Evolutionary conservation across 2,888 invertebrate genomes (phyloP), one percentile per base, ranked within the genome.

Genomic region (Tenthredo scrophulariae): DNA sequence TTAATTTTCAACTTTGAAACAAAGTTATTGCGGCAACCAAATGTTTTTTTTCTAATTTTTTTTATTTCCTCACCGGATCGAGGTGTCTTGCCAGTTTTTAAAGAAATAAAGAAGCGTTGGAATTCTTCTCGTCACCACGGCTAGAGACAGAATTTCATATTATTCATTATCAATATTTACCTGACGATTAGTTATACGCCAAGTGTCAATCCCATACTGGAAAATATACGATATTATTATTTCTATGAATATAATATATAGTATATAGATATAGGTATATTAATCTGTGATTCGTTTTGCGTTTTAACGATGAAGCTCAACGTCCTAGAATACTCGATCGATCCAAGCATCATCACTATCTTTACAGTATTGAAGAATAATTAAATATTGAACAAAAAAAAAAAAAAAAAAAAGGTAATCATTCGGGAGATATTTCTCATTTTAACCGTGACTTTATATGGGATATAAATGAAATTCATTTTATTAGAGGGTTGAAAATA

Each of bases 191-290:
- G 15, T 67, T 67, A 33, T 26, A 18, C 15, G 70, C 70, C 70
- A 70, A 70, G 70, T 70, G 18, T 70, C 37, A 62, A 2, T 84
- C 74, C 80, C 85, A 84, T 85, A 85, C 85, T 85, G 84, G 86
- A 83, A 86, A n/a, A 67, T 33, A 43, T 43, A 10, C 15, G 13
- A 74, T 74, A 74, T 43, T 74, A 26, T 70, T 70, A 40, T 43
- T n/a, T 43, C 74, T 43, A 18, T 74, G n/a, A 74, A 43, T 43
- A 18, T 22, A 43, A 46, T 46, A 46, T 46, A 46, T 46, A 46
- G 46, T 22, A 43, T 22, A 43, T 37, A 37, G 37, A 37, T 37
- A 37, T 37, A 37, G 18, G n/a, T 74, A 74, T 74, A 4, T 22
- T 74, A 43, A 74, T 74, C 74, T 74, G 74, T 74, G 74, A 74